Evolutionary conservation across 2,888 invertebrate species (phyloP).

Genomic region (Melangyna quadrimaculata): DNA sequence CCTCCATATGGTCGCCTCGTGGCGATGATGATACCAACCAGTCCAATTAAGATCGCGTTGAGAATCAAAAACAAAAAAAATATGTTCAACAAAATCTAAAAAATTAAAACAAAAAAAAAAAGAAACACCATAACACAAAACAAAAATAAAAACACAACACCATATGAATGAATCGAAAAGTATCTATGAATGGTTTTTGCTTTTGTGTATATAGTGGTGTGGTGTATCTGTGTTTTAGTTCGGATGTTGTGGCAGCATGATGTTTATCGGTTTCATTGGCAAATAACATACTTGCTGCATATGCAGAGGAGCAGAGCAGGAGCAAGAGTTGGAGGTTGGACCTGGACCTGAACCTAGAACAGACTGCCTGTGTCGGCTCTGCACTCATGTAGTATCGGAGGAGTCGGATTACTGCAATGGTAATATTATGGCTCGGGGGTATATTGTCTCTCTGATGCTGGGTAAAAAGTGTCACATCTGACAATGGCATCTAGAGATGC

Average conservation of each 20-base stretch:
- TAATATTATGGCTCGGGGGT: constrained; percentile 32
- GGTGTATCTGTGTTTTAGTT: constrained; percentile 10
- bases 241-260: constrained; percentile 52
- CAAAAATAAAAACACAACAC: background rate
- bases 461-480: constrained; percentile 66
- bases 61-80: constrained; percentile 1
- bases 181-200: constrained; percentile 63
- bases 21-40: constrained; percentile 42
- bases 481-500: constrained; percentile 70
- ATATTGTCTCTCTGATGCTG: constrained; percentile 61
- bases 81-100: background rate
- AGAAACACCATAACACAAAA: constrained; percentile 10
- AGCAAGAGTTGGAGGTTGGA: background rate
- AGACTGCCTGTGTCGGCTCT: background rate
- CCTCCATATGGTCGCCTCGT: constrained; percentile 66
- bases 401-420: constrained; percentile 52
- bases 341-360: background rate
- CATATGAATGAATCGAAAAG: constrained; percentile 66
- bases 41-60: constrained; percentile 65
- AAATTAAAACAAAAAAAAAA: background rate
- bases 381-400: constrained; percentile 46
- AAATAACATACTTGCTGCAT: constrained; percentile 54
- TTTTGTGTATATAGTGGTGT: constrained; percentile 46
- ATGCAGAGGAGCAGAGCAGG: constrained; percentile 38
- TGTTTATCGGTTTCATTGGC: constrained; percentile 70